These are phyloP conservation scores for Callyntrura guangdongensis DNA, from an alignment of 2,888 invertebrate species.

Conservation along the genomic window DNA sequence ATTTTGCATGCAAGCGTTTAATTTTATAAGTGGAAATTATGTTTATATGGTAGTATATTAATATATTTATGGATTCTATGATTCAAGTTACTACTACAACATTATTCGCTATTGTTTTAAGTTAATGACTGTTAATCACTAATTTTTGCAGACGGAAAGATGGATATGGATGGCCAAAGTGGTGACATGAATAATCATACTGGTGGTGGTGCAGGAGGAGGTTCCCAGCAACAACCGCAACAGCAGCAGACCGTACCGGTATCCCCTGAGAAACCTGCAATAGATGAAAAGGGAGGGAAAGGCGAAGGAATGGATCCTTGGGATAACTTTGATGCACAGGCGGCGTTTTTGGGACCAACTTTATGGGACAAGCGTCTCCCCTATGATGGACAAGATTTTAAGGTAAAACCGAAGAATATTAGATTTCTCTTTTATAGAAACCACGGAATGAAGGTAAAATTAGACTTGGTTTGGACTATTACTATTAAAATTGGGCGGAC, in stretches of 20 bases:
- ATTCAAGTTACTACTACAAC: too few species aligned
- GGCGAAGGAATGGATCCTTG: constrained; percentile 83
- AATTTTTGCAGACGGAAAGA: constrained; percentile 68
- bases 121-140: neutral
- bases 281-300: constrained; percentile 79
- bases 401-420: constrained; percentile 88
- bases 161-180: constrained; percentile 49
- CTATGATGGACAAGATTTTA: constrained; percentile 96
- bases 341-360: constrained; percentile 98
- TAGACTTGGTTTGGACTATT: neutral
- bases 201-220: constrained; percentile 9
- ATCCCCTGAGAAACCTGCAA: constrained; percentile 66
- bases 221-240: constrained; percentile 30
- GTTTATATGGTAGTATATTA: too few species aligned
- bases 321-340: constrained; percentile 93
- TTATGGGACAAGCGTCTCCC: constrained; percentile 97
- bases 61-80: too few species aligned
- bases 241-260: constrained; percentile 45
- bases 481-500: too few species aligned
- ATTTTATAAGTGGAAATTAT: too few species aligned
- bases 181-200: constrained; percentile 34
- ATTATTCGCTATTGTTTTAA: neutral
- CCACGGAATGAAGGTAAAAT: too few species aligned
- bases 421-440: neutral
- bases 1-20: too few species aligned